A percentile compares a stretch with the other conserved stretches of the same genome.
These are phyloP conservation scores for Ophioderma brevispina DNA, from an alignment of 35 echinoderm and acorn worm genomes.

Conservation along the genomic window DNA sequence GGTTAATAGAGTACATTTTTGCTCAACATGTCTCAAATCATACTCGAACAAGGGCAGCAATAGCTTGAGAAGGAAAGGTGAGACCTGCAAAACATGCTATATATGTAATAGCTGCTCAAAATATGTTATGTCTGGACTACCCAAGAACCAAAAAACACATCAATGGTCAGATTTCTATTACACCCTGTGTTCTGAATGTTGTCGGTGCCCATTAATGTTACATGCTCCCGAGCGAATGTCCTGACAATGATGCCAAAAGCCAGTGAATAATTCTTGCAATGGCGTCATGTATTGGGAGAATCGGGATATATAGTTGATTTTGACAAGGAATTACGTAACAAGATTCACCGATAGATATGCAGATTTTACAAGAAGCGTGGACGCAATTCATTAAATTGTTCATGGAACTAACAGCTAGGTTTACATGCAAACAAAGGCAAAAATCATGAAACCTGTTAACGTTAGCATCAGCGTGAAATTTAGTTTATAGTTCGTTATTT, in stretches of 20 bases:
- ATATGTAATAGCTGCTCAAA: background rate
- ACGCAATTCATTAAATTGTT: background rate
- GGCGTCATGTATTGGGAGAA: background rate
- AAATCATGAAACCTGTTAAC: background rate
- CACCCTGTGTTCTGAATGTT: background rate
- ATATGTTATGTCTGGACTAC: background rate
- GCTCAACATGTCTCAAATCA: slow-evolving; percentile 20
- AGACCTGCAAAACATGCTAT: background rate
- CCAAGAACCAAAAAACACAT: background rate
- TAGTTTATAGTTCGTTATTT: background rate
- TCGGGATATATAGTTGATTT: background rate
- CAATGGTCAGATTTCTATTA: background rate
- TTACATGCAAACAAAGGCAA: background rate
- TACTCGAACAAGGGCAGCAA: background rate
- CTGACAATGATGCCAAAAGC: background rate
- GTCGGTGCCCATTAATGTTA: background rate
- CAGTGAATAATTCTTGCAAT: background rate
- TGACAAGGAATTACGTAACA: background rate
- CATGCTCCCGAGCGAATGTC: background rate
- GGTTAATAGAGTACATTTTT: slow-evolving; percentile 12
- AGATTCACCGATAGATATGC: background rate
- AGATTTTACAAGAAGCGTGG: background rate
- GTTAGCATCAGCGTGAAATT: background rate
- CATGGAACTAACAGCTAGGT: background rate
- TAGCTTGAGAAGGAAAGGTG: background rate